Conservation (phyloP, 1,140 invertebrate species). For the Zaprionus vittiger region DNA sequence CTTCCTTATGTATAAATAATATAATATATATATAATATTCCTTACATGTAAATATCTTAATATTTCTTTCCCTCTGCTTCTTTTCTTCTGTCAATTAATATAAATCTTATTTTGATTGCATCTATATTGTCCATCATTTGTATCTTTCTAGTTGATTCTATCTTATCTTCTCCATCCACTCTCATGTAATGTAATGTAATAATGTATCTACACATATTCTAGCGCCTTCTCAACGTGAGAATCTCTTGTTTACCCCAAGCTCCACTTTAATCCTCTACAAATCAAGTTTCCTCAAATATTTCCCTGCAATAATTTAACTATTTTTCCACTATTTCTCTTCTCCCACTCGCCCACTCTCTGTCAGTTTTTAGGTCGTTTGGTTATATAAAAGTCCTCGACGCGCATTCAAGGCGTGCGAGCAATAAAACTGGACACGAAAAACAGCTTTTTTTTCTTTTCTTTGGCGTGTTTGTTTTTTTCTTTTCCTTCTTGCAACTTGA, state of each 20-base stretch:
- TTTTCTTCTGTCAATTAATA: no score
- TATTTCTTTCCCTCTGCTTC: no score
- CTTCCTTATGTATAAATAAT: no score
- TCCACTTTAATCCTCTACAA: not conserved
- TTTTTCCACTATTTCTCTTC: conserved; percentile 8
- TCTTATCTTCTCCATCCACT: no score
- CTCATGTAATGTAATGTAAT: no score
- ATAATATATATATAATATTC: no score
- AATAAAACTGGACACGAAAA: conserved; percentile 45
- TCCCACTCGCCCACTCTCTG: not conserved
- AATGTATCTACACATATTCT: not conserved
- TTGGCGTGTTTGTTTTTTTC: no score
- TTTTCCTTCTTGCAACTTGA: not conserved
- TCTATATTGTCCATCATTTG: not conserved
- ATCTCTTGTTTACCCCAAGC: not conserved
- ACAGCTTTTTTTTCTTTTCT: conserved; percentile 4
- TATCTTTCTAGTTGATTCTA: not conserved
- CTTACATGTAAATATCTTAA: no score
- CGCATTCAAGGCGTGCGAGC: conserved; percentile 15
- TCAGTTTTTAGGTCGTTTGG: conserved; percentile 32
- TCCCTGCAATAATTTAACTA: conserved; percentile 10
- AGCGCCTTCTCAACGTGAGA: not conserved
- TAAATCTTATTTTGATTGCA: no score
- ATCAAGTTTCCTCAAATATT: conserved; percentile 2
- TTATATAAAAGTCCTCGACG: conserved; percentile 39